Evolutionary conservation across 2,888 invertebrate genomes (phyloP), one percentile per base, ranked within the genome.

Genomic region (Thera britannica): DNA sequence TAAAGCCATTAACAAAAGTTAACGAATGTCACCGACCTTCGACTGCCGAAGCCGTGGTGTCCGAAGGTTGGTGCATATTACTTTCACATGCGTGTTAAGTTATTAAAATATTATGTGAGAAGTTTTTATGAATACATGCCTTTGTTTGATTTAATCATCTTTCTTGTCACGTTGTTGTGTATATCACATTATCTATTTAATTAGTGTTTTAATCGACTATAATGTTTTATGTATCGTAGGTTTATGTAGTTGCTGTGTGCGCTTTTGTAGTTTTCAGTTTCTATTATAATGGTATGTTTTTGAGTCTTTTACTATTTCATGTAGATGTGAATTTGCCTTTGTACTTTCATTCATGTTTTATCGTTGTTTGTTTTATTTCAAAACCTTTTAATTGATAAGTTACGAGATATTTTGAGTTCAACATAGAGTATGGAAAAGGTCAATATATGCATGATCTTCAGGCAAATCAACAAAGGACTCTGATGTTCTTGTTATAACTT

Each of bases 1-100:
- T 55, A 46, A 55, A 12, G 9, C 23, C 23, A 60, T 58, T 35
- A 35, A 35, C 34, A 51, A 60, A 61, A 66, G 66, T 58, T 66
- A 35, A 61, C 35, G 59, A 36, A 52, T 58, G 58, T 52, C 38
- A 48, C 54, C 60, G 44, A 56, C 60, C 61, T 61, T 57, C 57
- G 35, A 12, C 23, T 49, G 2, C 56, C n/a, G 34, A 52, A 61
- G 57, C 57, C 52, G 35, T 59, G 55, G 23, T n/a, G 12, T 44
- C 61, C 58, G 66, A 62, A 66, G 66, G 66, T 62, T 23, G 35
- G 46, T 58, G 51, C 58, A 56, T 60, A 49, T 51, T n/a, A 66
- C 67, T 62, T 67, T 67, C 67, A 62, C 52, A 44, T n/a, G 46
- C 54, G 56, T 65, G 64, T 59, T 34, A 65, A 7, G 48, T 38